Evolutionary conservation across 1,140 invertebrate genomes (phyloP).

Genomic region (Bombus difficillimus): DNA sequence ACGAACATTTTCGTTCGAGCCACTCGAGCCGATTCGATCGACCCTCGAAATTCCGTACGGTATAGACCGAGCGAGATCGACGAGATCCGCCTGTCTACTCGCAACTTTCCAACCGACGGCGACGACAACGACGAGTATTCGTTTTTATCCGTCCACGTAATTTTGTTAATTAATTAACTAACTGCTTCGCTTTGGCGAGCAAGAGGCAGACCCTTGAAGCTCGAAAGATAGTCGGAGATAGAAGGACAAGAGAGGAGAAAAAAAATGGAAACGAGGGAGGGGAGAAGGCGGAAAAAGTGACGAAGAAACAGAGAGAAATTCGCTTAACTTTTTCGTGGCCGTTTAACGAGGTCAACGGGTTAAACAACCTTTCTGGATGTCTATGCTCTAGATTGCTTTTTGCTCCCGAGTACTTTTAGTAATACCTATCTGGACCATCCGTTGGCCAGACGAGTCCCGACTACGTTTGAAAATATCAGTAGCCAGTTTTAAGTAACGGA

Average conservation of each 20-base stretch:
- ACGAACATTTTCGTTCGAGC: not conserved
- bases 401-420: slow-evolving; percentile 27
- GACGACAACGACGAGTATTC: not conserved
- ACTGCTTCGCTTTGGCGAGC: slow-evolving; percentile 9
- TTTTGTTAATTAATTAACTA: slow-evolving; percentile 60
- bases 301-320: slow-evolving; percentile 46
- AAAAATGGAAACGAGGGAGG: not conserved
- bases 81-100: not conserved
- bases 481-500: slow-evolving; percentile 43
- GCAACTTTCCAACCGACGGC: not conserved
- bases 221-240: slow-evolving; percentile 28
- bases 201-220: slow-evolving; percentile 9
- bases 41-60: too few species aligned
- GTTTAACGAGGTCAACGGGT: slow-evolving; percentile 58
- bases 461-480: slow-evolving; percentile 43
- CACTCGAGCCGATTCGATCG: too few species aligned
- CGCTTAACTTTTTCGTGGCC: slow-evolving; percentile 52
- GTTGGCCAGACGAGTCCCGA: not conserved
- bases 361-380: slow-evolving; percentile 54
- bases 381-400: slow-evolving; percentile 48
- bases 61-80: not conserved
- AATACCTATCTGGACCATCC: slow-evolving; percentile 20
- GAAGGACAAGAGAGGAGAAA: not conserved
- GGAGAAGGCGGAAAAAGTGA: too few species aligned
- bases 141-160: slow-evolving; percentile 33